Evolutionary conservation across 2,113 vertebrate genomes (phyloP), one percentile per base, ranked within the genome.

Genomic region (Gobius niger): DNA sequence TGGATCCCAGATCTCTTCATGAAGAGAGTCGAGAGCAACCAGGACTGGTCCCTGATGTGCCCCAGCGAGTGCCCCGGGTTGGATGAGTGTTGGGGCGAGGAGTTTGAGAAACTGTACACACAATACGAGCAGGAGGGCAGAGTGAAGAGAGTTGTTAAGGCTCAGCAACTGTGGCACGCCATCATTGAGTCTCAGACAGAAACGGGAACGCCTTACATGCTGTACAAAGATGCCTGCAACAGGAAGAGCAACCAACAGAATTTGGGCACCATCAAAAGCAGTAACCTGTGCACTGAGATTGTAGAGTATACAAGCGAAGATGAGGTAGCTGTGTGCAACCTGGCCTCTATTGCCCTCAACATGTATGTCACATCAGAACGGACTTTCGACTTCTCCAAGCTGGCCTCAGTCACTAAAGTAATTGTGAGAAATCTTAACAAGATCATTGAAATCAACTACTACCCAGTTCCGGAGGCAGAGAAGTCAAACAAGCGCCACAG

Each of bases 1-100:
- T 99, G 98, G 98, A 99, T 99, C 77, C 98, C 98, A 0, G 98
- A 99, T 83, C 94, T 99, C 73, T 99, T 99, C 88, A 99, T 99
- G 98, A 96, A 95, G 78, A 84, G 98, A 6, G 98, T 99, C 18
- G 98, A 99, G 86, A 95, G 89, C 77, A 98, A 99, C 90, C 89
- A 92, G 82, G 95, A 99, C 54, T 99, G 98, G 98, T 98, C 96
- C 44, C 86, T 99, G 65, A 98, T 99, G 98, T 99, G 97, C 78
- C 98, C 98, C 0, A 95, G 89, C 34, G 96, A 98, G 65, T 98
- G 95, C 77, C 96, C 97, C 0, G 96, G 96, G 19, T 89, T 99
- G 18, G 93, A 99, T 52, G 96, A 99, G 14, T 96, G 96, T 34
- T 99, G 98, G 98, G 98, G 98, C 73, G 96, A 98, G 68, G 95